Base-by-base conservation (phyloP, 2,113 vertebrate genomes). In the Podarcis raffonei region DNA sequence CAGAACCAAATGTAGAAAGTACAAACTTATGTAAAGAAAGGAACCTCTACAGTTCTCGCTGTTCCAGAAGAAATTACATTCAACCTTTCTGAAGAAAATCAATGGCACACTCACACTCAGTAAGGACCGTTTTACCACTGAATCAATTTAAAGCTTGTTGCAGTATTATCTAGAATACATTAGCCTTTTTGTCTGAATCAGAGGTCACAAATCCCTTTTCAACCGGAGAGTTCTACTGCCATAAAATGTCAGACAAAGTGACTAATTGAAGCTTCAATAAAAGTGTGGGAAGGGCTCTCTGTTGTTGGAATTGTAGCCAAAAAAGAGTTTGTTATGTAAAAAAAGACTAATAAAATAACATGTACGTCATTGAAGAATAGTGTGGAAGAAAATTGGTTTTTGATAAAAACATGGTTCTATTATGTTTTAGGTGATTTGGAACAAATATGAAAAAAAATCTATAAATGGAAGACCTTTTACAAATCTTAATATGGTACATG, bases 231-330 rank as follows among this genome's bases (percentile, higher is more conserved):
- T 89, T 92, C 87, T 87, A 84, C 82, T 90, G 84, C 65, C 42
- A 82, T 85, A 94, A 82, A 83, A 62, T 62, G 59, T 62, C 59
- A 62, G 57, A 30, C 23, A 66, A 87, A 94, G 91, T 68, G 80
- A 81, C 39, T 93, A 85, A 96, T 93, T 84, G 62, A 93, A 86
- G 11, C 76, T 3, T 93, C 86, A 94, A 81, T 93, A 82, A 35
- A 74, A 27, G 59, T 48, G 37, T 68, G 53, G 92, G 39, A 88
- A 66, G 84, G 59, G 42, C 76, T 89, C 25, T 42, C 9, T 0
- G 25, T 20, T 22, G 72, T 23, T n/a, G 83, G 12, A 80, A 83
- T 23, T 82, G 62, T 78, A 75, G 32, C 27, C 42, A 90, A 91
- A 81, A 89, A 89, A n/a, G 53, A 53, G 0, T 65, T 92, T 94